These are phyloP conservation scores for Gavia stellata DNA, from an alignment of 2,113 vertebrate species.

Conservation along the genomic window DNA sequence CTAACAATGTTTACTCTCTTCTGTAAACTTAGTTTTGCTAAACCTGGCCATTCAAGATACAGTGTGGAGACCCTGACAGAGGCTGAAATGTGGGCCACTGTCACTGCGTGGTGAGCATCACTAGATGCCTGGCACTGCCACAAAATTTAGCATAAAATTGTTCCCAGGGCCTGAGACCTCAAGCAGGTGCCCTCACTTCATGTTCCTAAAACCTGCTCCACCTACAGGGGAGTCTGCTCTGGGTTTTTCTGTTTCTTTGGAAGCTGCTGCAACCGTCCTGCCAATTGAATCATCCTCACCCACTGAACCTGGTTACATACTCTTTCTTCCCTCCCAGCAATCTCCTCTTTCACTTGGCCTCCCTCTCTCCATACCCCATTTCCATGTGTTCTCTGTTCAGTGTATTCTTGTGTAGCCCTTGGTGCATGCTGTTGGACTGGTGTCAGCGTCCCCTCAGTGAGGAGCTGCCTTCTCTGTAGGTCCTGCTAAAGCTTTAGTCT, in stretches of 20 bases:
- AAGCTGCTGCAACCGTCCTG: neutral
- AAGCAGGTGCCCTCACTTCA: neutral
- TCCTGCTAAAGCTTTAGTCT: neutral
- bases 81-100: neutral
- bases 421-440: rapidly evolving
- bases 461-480: neutral
- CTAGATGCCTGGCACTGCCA: neutral
- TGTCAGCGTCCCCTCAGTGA: neutral
- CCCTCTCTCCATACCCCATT: neutral
- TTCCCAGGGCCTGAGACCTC: neutral
- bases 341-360: neutral
- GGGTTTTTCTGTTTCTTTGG: neutral
- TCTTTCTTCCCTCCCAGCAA: neutral
- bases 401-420: neutral
- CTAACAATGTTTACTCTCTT: neutral
- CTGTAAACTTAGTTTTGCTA: neutral
- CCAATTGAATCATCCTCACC: neutral
- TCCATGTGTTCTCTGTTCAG: neutral
- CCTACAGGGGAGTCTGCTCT: neutral
- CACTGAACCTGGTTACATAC: neutral
- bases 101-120: neutral
- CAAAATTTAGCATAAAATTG: neutral
- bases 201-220: neutral
- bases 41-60: neutral
- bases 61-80: neutral